Conservation (phyloP, 37 sponge, comb jelly and placozoan species). For the Haliclona indistincta region DNA sequence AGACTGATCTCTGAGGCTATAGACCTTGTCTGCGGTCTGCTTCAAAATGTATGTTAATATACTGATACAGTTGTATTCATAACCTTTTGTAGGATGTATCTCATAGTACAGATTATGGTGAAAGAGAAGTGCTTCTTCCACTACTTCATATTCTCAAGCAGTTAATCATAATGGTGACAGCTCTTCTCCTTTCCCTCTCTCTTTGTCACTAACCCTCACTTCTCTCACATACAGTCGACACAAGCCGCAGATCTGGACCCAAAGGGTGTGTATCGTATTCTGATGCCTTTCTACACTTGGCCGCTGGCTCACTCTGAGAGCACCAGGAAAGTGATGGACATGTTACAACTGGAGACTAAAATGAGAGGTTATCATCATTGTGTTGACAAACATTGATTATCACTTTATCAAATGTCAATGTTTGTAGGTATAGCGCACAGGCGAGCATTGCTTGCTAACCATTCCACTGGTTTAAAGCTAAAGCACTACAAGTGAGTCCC, state of each 20-base stretch:
- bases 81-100: constrained; percentile 28
- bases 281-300: constrained; percentile 91
- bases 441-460: constrained; percentile 28
- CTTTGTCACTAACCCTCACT: background rate
- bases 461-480: constrained; percentile 33
- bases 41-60: constrained; percentile 21
- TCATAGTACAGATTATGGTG: constrained; percentile 55
- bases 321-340: constrained; percentile 58
- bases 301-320: constrained; percentile 75
- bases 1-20: constrained; percentile 26
- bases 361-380: constrained; percentile 22
- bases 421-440: constrained; percentile 23
- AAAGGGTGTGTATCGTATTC: constrained; percentile 53
- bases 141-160: constrained; percentile 74
- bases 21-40: constrained; percentile 11
- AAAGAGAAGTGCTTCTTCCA: constrained; percentile 70
- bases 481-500: constrained; percentile 28
- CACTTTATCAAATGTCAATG: background rate
- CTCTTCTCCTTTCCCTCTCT: constrained; percentile 8
- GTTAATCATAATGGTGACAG: constrained; percentile 62
- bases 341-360: constrained; percentile 58
- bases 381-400: background rate
- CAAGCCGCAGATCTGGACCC: constrained; percentile 29
- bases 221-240: background rate
- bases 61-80: background rate